These are phyloP conservation scores for Brenthis ino DNA, from an alignment of 2,888 invertebrate species.

Conservation along the genomic window DNA sequence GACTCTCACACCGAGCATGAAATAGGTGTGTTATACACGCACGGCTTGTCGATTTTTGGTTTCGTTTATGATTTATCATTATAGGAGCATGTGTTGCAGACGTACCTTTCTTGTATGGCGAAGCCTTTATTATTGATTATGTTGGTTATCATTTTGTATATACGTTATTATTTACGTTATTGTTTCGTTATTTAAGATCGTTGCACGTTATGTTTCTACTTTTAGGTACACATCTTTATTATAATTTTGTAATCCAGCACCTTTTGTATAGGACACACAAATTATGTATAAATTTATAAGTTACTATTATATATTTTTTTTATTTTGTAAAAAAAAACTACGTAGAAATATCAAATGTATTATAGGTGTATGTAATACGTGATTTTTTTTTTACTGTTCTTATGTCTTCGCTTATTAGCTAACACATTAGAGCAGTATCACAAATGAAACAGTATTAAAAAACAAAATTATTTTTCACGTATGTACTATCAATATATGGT, in stretches of 20 bases:
- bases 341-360: no score
- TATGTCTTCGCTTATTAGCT: no score
- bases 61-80: slow-evolving; percentile 37
- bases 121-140: slow-evolving; percentile 1
- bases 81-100: slow-evolving; percentile 28
- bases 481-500: no score
- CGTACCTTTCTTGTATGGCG: slow-evolving; percentile 15
- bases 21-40: slow-evolving; percentile 73
- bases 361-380: no score
- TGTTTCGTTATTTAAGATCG: neutral
- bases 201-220: slow-evolving; percentile 7
- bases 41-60: slow-evolving; percentile 49
- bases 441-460: no score
- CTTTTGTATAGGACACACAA: neutral
- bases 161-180: neutral
- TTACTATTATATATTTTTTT: no score
- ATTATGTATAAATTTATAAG: no score
- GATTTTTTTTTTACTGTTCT: no score
- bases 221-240: neutral
- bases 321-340: no score
- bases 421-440: no score
- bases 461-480: no score
- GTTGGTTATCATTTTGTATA: slow-evolving; percentile 9
- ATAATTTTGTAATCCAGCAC: slow-evolving; percentile 1
- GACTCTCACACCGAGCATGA: slow-evolving; percentile 66